A percentile compares a stretch with the other conserved stretches of the same genome.
phyloP scores from a whole-genome alignment of 2,888 invertebrate genomes.

The Stenoptilia bipunctidactyla region DNA sequence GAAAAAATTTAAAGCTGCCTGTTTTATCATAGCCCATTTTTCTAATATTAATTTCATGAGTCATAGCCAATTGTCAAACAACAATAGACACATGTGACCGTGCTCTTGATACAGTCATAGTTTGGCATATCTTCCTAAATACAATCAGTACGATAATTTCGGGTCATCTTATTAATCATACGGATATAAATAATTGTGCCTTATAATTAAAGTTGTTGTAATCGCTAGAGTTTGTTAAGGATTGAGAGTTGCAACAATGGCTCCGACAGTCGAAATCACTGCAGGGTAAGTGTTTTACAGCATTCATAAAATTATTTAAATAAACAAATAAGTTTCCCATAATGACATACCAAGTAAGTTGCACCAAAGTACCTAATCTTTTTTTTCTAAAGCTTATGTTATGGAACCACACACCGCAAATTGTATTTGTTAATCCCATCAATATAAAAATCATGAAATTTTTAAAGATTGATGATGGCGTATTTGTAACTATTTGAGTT shows the following conservation, averaged over 20 bases:
- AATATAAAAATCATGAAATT: too few relatives aligned
- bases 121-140: slow-evolving; percentile 32
- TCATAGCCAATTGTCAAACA: background rate
- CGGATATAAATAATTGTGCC: background rate
- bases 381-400: too few relatives aligned
- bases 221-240: background rate
- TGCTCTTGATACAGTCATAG: slow-evolving; percentile 19
- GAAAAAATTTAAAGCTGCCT: background rate
- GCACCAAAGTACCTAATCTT: too few relatives aligned
- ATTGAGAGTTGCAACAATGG: background rate
- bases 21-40: background rate
- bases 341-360: too few relatives aligned
- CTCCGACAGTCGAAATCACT: background rate
- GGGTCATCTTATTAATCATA: slow-evolving; percentile 1
- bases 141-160: slow-evolving; percentile 24
- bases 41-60: background rate
- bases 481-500: too few relatives aligned
- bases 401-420: too few relatives aligned
- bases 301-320: too few relatives aligned
- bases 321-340: too few relatives aligned
- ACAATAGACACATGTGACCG: background rate
- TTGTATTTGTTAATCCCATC: too few relatives aligned
- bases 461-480: too few relatives aligned
- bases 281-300: background rate
- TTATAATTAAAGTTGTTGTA: background rate